Evolutionary conservation across 2,888 invertebrate species (phyloP), one percentile per base, ranked within the genome.

Genomic region (Drosophila emarginata): DNA sequence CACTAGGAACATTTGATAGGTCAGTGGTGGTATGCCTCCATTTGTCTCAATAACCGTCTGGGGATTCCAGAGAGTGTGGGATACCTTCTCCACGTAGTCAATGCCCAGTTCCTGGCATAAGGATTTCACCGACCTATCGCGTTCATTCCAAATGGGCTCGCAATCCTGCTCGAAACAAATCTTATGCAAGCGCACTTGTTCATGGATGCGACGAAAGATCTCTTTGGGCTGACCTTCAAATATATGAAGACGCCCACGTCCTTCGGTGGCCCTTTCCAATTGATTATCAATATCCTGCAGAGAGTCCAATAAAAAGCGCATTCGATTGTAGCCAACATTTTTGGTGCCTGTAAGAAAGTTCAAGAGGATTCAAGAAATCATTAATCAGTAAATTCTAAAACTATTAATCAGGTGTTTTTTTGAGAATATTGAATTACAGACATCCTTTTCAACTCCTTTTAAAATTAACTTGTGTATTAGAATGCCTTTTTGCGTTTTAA

Each of bases 11-110:
- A 95, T 94, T 89, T 94, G 93, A 89, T 95, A 95, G 0, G 95
- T 96, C 9, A 95, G 92, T 12, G 95, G 95, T 1, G 95, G 95
- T 15, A 93, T 93, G 5, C 95, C 95, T 0, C 95, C 95, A 87
- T 96, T 96, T 6, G 94, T 94, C 32, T 93, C 91, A 50, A 95
- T 94, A 7, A 96, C 93, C 37, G 91, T 92, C 32, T 93, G 92
- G 0, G 95, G 95, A 88, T 95, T 93, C 95, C 95, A 96, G 7
- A 96, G 92, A 0, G 95, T 96, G 78, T 95, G 95, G 0, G 95
- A 95, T 2, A 95, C 94, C 78, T 93, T 93, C 83, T 95, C 95
- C 40, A 92, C 89, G 58, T 93, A 93, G 54, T 92, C 84, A 2
- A 95, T 93, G 21, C 93, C 93, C 45, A 93, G 89, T 67, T 94